These are phyloP conservation scores for Ormyrus thymus DNA, from an alignment of 2,888 invertebrate species.

Conservation along the genomic window DNA sequence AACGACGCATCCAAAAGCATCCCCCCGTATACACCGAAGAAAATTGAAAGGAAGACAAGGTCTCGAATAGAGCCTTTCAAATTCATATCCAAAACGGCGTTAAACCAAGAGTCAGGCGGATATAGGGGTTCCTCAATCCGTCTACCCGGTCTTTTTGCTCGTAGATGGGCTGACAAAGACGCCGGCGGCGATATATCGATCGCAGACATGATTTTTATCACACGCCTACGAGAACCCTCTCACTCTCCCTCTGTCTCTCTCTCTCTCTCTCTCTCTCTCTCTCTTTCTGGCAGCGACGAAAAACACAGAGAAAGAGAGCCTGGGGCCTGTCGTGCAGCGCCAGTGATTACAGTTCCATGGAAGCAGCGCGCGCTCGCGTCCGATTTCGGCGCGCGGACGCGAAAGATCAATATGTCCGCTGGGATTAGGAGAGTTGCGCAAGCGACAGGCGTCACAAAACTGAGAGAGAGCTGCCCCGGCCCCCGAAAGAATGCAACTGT, in stretches of 20 bases:
- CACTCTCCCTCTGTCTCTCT: too few species aligned
- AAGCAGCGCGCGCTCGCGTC: neutral
- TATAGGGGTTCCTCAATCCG: too few species aligned
- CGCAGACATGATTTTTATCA: slow-evolving; percentile 21
- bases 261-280: too few species aligned
- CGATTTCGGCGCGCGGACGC: neutral
- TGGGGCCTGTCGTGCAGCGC: neutral
- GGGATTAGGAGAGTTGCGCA: slow-evolving; percentile 27
- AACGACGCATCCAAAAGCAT: too few species aligned
- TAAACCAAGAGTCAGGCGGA: too few species aligned
- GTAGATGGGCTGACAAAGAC: neutral
- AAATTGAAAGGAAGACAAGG: too few species aligned
- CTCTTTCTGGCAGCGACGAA: neutral
- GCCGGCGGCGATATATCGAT: neutral
- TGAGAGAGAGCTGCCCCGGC: neutral
- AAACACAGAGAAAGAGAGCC: neutral
- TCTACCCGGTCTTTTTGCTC: neutral
- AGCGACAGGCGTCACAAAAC: slow-evolving; percentile 16
- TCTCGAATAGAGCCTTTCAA: too few species aligned
- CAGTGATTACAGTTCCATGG: neutral
- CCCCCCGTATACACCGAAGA: too few species aligned
- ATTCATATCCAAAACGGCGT: too few species aligned
- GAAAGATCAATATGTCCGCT: slow-evolving; percentile 36
- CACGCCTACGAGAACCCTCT: neutral
- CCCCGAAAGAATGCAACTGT: neutral